phyloP scores from a whole-genome alignment of 2,113 vertebrate genomes.

The Equus przewalskii region DNA sequence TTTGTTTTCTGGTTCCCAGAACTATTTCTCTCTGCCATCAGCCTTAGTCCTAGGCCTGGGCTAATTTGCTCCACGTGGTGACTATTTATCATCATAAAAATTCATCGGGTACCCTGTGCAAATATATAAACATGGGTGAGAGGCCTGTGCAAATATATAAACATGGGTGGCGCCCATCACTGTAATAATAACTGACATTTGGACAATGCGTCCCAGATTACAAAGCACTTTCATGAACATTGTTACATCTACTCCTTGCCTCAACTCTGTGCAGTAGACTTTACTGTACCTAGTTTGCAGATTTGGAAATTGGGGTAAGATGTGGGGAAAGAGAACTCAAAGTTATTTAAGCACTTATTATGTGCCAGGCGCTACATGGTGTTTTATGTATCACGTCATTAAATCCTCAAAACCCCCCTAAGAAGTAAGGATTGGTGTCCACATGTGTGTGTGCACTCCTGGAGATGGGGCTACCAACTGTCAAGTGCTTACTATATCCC shows the following conservation, averaged over 20 bases:
- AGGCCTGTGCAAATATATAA: not conserved
- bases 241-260: not conserved
- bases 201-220: not conserved
- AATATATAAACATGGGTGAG: not conserved
- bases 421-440: not conserved
- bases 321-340: not conserved
- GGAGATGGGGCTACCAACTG: not conserved
- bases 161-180: not conserved
- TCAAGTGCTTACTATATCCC: not conserved
- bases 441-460: not conserved
- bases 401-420: not conserved
- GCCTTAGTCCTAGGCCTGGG: not conserved
- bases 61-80: not conserved
- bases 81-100: constrained; percentile 21
- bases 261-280: not conserved
- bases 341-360: not conserved
- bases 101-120: not conserved
- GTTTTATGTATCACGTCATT: not conserved
- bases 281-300: not conserved
- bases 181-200: not conserved
- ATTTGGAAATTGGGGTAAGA: not conserved
- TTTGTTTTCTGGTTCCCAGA: constrained; percentile 25
- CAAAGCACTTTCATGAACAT: not conserved
- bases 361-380: not conserved
- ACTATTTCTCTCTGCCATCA: constrained; percentile 5